Evolutionary conservation across 2,113 vertebrate genomes (phyloP).

Genomic region (Pan troglodytes): DNA sequence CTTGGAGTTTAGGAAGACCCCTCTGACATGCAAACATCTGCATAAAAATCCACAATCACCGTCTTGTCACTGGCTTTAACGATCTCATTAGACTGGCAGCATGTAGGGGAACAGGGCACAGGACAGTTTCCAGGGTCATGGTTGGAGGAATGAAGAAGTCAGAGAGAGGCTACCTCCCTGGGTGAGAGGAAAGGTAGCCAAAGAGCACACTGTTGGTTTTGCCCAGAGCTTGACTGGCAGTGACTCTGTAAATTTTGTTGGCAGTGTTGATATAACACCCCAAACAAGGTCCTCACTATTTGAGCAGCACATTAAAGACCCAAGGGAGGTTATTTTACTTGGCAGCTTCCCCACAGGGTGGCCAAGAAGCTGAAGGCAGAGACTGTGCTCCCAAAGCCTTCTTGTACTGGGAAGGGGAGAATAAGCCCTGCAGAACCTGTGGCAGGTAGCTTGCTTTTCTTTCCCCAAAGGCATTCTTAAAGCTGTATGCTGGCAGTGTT

Average conservation of each 20-base stretch:
- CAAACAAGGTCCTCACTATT: conserved; percentile 28
- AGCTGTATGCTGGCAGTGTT: neutral
- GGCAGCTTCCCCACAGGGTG: neutral
- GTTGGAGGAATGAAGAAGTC: neutral
- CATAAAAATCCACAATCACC: neutral
- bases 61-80: neutral
- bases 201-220: neutral
- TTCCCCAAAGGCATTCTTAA: neutral
- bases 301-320: neutral
- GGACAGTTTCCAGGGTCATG: neutral
- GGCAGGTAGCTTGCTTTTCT: neutral
- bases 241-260: neutral
- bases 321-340: neutral
- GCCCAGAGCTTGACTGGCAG: neutral
- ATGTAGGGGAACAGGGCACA: neutral
- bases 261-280: neutral
- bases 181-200: neutral
- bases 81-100: neutral
- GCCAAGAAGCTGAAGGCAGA: neutral
- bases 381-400: neutral
- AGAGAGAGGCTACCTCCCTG: neutral
- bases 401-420: neutral
- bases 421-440: neutral
- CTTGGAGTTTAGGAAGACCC: neutral
- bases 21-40: neutral